These are phyloP conservation scores for Grammomys dolichurus DNA, from an alignment of 2,113 vertebrate species.

Conservation along the genomic window DNA sequence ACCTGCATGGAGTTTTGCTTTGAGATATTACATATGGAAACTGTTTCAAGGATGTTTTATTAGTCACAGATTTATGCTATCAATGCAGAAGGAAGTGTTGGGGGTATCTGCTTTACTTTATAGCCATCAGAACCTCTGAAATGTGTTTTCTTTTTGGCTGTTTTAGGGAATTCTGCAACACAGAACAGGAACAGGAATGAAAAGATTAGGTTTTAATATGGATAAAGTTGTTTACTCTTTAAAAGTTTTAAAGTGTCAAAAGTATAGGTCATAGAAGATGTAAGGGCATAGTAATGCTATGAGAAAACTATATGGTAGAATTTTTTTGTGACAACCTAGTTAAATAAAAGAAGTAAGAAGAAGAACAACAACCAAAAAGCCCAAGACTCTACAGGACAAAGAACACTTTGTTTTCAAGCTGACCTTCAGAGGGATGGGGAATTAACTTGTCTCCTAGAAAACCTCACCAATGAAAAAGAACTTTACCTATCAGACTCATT, in stretches of 20 bases:
- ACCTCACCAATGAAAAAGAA: slow-evolving; percentile 39
- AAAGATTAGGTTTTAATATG: slow-evolving; percentile 36
- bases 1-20: slow-evolving; percentile 12
- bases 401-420: slow-evolving; percentile 42
- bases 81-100: background rate
- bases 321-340: slow-evolving; percentile 51
- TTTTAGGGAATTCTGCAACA: background rate
- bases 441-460: slow-evolving; percentile 44
- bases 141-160: slow-evolving; percentile 32
- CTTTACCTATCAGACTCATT: background rate
- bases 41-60: background rate
- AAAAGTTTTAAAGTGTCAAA: slow-evolving; percentile 64
- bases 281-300: slow-evolving; percentile 63
- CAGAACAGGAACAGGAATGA: slow-evolving; percentile 35
- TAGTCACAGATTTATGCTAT: slow-evolving; percentile 23
- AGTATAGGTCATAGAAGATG: slow-evolving; percentile 66
- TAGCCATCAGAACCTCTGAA: slow-evolving; percentile 34
- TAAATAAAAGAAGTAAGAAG: background rate
- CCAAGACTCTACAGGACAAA: background rate
- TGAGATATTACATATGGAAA: slow-evolving; percentile 7
- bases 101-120: slow-evolving; percentile 7
- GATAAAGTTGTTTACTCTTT: slow-evolving; percentile 56
- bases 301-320: slow-evolving; percentile 54
- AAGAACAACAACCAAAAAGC: background rate
- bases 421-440: slow-evolving; percentile 37